Base-by-base conservation (phyloP, 2,797 vertebrate genomes). In the Benthosema pterotum region DNA sequence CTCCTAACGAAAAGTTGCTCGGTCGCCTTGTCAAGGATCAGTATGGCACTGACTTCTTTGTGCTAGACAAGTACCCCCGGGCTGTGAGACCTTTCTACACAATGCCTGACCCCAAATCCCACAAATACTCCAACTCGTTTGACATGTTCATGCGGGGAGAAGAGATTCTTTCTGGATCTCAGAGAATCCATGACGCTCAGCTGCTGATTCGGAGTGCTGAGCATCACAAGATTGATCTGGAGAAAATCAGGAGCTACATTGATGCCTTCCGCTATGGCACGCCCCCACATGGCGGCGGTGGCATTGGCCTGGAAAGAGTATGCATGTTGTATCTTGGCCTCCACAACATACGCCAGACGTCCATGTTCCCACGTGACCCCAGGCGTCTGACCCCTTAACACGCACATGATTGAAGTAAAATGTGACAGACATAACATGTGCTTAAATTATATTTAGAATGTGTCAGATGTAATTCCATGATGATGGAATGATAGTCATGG, bases 61-160 rank as follows among this genome's bases (percentile, higher is more conserved):
- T 99, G 79, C 94, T 99, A 90, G 98, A 99, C 85, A 99, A 99
- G 75, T 99, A 99, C 43, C 98, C 97, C 0, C 91, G 99, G 91
- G 94, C 95, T 77, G 97, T 99, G 70, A 92, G 98, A 83, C 98
- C 98, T 42, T 99, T 99, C 92, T 99, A 99, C 89, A 99, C 98
- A 5, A 99, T 99, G 98, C 98, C 98, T 45, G 98, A 99, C 74
- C 96, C 96, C 68, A 91, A 61, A 79, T 89, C 97, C 81, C 87
- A 91, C 15, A 98, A 97, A 95, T 94, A 91, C 66, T 99, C 98
- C 58, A 99, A 99, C 83, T 99, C 97, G 0, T 99, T 99, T 0
- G 97, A 99, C 84, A 99, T 99, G 97, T 99, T 99, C 81, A 99
- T 99, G 98, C 95, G 97, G 83, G 98, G 98, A 48, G 98, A 99